Base-by-base conservation (phyloP, 2,113 vertebrate species). In the Antennarius striatus region DNA sequence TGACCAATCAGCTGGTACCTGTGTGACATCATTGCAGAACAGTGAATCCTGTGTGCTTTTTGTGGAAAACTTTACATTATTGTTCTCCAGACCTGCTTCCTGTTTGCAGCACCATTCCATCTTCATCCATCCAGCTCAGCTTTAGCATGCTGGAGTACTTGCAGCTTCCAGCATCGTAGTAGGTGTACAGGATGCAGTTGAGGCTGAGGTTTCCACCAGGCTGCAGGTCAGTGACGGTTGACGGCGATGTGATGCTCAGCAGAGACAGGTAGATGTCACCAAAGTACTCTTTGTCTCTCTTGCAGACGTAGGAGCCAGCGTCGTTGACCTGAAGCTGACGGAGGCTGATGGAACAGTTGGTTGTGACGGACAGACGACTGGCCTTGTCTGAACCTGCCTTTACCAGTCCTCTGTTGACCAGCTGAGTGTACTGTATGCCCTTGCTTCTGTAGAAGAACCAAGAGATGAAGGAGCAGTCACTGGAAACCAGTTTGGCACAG, bases 131-230 rank as follows among this genome's bases (percentile, higher is more conserved):
- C 86, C 86, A 88, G 52, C 48, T 50, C 14, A 88, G 61, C 8
- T 10, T 48, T 28, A 88, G 82, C n/a, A 1, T 5, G 22, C 1
- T 56, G 50, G 58, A 56, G 29, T 68, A 73, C 0, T n/a, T 40
- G 68, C 86, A 88, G 73, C 36, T 75, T 0, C 79, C 81, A 0
- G 43, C 36, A 0, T 88, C 79, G 0, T 69, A 88, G 63, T 45
- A 86, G 0, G 83, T 82, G 58, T 54, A 76, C 2, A 88, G 56
- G 48, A 32, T 0, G 54, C 86, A 88, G 71, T 15, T 71, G 3
- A 88, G 56, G 30, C 1, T 0, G 0, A 88, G 64, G 17, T 6
- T 17, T 42, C 81, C 65, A 29, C 86, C 76, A 0, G 62, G 62
- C 52, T 22, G 73, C n/a, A 88, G 81, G 15, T 83, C 65, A 0